Evolutionary conservation across 2,888 invertebrate genomes (phyloP).

Genomic region (Teleogryllus oceanicus): DNA sequence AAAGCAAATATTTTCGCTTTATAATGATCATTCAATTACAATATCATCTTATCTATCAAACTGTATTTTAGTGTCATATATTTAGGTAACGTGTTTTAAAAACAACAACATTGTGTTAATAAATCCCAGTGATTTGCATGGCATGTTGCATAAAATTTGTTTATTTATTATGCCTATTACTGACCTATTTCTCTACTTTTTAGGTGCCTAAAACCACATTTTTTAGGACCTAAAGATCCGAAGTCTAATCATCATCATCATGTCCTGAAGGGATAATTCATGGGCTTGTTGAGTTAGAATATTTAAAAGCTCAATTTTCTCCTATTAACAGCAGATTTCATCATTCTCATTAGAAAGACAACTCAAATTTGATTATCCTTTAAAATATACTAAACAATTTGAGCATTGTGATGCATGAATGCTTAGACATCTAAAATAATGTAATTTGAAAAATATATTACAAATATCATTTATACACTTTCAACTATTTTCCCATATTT

Average conservation of each 20-base stretch:
- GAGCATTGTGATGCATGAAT: neutral
- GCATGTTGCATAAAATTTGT: too few species aligned
- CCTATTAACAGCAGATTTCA: neutral
- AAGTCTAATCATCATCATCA: neutral
- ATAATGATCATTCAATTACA: too few species aligned
- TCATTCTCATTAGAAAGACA: neutral
- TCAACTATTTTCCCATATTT: neutral
- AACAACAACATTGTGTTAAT: too few species aligned
- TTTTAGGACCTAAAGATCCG: too few species aligned
- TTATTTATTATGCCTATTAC: too few species aligned
- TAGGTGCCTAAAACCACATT: too few species aligned
- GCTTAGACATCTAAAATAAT: neutral
- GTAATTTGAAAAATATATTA: neutral
- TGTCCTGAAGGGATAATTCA: neutral
- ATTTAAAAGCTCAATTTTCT: neutral
- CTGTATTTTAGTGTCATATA: too few species aligned
- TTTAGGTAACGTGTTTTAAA: too few species aligned
- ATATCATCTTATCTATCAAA: too few species aligned
- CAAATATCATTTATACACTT: neutral
- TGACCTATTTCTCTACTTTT: too few species aligned
- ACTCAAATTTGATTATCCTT: neutral
- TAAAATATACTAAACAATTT: neutral
- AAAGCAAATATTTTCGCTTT: too few species aligned
- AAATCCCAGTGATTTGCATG: too few species aligned
- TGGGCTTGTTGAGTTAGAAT: neutral